Base-by-base conservation (phyloP, 2,888 invertebrate species). In the Ditula angustiorana region DNA sequence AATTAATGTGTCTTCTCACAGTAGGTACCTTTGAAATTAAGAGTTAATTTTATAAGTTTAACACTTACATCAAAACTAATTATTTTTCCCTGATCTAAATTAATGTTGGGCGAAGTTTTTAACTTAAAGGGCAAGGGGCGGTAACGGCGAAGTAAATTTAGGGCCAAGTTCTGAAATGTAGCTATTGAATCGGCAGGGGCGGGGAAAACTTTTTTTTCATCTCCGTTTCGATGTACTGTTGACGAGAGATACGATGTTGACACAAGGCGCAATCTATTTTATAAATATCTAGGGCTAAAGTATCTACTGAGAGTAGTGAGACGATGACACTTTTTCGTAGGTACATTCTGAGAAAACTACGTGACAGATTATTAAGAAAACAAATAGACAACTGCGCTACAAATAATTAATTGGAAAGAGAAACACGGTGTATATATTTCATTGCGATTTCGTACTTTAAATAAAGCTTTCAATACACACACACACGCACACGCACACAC, bases 1-100 rank as follows among this genome's bases (percentile, higher is more conserved):
- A 30, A 10, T 10, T 1, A 30, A 30, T 30, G 30, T 30, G 8
- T 30, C 8, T 30, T 30, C 8, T 7, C 11, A 3, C 2, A 8
- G 4, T 4, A 35, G 35, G 13, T 21, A n/a, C 23, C n/a, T 10
- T 46, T n/a, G n/a, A n/a, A 24, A 23, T 1, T 8, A 46, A 7
- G 11, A 11, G 21, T 23, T 41, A 23, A 49, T 49, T 28, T 49
- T 11, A 33, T 33, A 33, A 52, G 33, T 53, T 53, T 13, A 13
- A 53, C 35, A 23, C 52, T 35, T 21, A 19, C 10, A 30, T 30
- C 10, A 23, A 50, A 53, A 23, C 2, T 53, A 23, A 53, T 53
- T 23, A 35, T 35, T 53, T 53, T 21, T 52, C 19, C 10, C 52
- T 52, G 52, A 52, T 52, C 21, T n/a, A 21, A 52, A 52, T 52